Evolutionary conservation across 1,140 invertebrate species (phyloP).

Genomic region (Apis dorsata): DNA sequence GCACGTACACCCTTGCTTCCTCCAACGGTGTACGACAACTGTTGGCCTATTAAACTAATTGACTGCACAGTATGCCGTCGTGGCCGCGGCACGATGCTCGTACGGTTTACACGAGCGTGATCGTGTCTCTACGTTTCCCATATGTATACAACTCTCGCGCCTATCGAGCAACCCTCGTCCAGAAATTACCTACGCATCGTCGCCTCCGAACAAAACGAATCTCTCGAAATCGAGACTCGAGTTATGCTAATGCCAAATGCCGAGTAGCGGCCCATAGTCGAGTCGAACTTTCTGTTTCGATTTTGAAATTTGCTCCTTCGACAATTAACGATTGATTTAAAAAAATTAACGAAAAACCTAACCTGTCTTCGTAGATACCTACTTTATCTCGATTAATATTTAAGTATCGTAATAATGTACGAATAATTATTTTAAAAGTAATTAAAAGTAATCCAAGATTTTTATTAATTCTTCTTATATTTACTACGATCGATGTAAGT

Average conservation of each 20-base stretch:
- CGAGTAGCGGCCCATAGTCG: not conserved
- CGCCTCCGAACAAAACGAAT: constrained; percentile 63
- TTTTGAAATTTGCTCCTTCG: no score
- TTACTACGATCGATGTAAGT: no score
- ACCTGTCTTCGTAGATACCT: no score
- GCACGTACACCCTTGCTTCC: constrained; percentile 50
- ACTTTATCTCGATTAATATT: no score
- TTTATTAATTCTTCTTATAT: no score
- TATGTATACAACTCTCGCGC: constrained; percentile 52
- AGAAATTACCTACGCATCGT: constrained; percentile 74
- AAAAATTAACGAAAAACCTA: no score
- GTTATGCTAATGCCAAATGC: constrained; percentile 58
- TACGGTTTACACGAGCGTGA: constrained; percentile 31
- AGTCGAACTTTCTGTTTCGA: no score
- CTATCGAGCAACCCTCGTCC: constrained; percentile 66
- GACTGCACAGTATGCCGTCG: constrained; percentile 74
- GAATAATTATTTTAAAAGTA: no score
- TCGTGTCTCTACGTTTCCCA: constrained; percentile 33
- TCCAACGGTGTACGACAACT: constrained; percentile 68
- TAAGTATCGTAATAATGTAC: no score
- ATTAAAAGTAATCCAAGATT: no score
- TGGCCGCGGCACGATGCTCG: constrained; percentile 61
- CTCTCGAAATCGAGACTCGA: constrained; percentile 48
- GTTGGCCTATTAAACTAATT: constrained; percentile 80
- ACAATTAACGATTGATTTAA: no score